A percentile compares a stretch with the other conserved stretches of the same genome.
These are phyloP conservation scores for Callosobruchus maculatus DNA, from an alignment of 2,888 invertebrate species.

Conservation along the genomic window DNA sequence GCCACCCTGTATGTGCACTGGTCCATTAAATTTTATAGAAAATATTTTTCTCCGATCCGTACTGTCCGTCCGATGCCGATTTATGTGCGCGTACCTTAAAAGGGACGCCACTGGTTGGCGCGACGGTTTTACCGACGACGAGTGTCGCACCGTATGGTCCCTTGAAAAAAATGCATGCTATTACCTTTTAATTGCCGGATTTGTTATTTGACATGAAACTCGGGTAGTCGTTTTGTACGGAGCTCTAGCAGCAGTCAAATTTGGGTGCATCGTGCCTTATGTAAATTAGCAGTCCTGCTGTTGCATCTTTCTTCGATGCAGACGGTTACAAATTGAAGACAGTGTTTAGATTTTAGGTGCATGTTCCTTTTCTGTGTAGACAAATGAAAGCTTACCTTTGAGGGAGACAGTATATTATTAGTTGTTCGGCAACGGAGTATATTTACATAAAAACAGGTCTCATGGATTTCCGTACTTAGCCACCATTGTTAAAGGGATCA, in stretches of 20 bases:
- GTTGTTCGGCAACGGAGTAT: neutral
- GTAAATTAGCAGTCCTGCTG: neutral
- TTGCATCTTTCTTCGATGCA: neutral
- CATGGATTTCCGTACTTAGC: neutral
- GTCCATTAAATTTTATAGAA: too few relatives aligned
- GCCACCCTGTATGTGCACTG: too few relatives aligned
- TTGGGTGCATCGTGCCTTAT: neutral
- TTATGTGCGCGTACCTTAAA: too few relatives aligned
- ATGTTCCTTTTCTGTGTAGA: neutral
- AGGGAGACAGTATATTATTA: neutral
- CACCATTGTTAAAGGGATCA: neutral
- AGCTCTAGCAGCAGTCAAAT: neutral
- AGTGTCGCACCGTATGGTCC: neutral
- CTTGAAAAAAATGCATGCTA: neutral
- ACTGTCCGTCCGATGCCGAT: too few relatives aligned
- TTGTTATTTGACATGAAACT: neutral
- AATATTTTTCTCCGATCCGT: too few relatives aligned
- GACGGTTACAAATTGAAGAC: neutral
- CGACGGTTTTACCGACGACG: neutral
- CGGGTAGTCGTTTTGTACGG: neutral
- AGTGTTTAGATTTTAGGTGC: neutral
- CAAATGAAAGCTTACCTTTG: neutral
- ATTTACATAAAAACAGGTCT: neutral
- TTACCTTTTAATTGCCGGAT: neutral
- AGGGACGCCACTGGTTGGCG: neutral